Percentiles rank a stretch among this genome's conserved stretches.
phyloP scores from a whole-genome alignment of 1,140 invertebrate genomes.

The Caenorhabditis briggsae region DNA sequence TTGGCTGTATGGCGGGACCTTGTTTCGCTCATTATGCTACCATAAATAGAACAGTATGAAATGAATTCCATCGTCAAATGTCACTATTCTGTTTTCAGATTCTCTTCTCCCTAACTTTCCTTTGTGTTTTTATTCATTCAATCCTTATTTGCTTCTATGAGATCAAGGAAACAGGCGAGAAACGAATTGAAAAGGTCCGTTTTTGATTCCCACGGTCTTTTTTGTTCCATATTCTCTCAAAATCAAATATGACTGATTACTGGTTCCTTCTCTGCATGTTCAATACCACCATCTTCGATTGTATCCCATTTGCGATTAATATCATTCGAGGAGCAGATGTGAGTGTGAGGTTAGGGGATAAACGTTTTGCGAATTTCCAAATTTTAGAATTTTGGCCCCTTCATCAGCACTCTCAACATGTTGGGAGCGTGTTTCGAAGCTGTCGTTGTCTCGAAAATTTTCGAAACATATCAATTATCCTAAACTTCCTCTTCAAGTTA shows the following conservation, averaged over 20 bases:
- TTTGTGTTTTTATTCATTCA: not conserved
- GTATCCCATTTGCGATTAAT: conserved; percentile 10
- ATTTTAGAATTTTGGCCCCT: conserved; percentile 5
- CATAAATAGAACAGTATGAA: conserved; percentile 9
- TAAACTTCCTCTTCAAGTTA: not conserved
- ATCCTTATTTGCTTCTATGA: not conserved
- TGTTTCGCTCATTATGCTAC: not conserved
- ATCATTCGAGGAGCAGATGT: not conserved
- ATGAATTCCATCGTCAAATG: not conserved
- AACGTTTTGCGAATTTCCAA: not conserved
- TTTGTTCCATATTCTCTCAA: not conserved
- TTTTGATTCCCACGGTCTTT: not conserved
- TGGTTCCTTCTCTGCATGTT: conserved; percentile 37
- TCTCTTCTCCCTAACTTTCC: not conserved
- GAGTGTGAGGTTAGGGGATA: not conserved
- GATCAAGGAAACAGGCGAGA: not conserved
- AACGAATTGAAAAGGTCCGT: not conserved
- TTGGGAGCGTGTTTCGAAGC: conserved; percentile 12
- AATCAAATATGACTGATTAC: conserved; percentile 2
- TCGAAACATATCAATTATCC: not conserved
- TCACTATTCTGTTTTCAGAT: not conserved
- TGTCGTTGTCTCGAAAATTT: conserved; percentile 27
- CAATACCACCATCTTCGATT: not conserved
- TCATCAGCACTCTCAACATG: conserved; percentile 30
- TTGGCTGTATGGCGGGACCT: conserved; percentile 9